Base-by-base conservation (phyloP, 2,113 vertebrate species). In the Psilopogon haemacephalus region DNA sequence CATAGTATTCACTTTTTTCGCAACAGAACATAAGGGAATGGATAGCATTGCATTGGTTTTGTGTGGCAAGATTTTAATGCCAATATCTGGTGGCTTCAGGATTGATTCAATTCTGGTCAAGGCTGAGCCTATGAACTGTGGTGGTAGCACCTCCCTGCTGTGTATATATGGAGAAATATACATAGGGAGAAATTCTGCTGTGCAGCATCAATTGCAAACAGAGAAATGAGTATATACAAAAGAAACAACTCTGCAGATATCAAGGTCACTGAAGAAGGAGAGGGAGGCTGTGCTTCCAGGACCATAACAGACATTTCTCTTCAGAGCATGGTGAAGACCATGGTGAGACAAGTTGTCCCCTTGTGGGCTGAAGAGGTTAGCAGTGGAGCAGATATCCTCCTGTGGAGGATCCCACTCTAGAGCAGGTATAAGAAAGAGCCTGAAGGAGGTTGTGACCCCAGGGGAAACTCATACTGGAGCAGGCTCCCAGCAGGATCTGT, bases 301-400 rank as follows among this genome's bases (percentile, higher is more conserved):
- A 4, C 2, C 2, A 4, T 11, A 15, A 10, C 7, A 12, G 55
- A 63, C 13, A 4, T 58, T 52, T 20, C 12, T 8, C 15, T 38
- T 6, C 9, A 63, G 27, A 35, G 32, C 3, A 0, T 8, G 24
- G 7, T 30, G 28, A 13, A 82, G 64, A 8, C 37, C n/a, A 15
- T 11, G 21, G 33, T 30, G 54, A 62, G 18, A 17, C 6, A 59
- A 27, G 28, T 42, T 32, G 58, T 82, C 11, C 4, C 5, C 9
- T 8, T 35, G 58, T 9, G 71, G 19, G 52, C 65, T 54, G 5
- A 3, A 28, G 63, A 21, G 28, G 17, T 32, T 28, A 11, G 4
- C 8, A 5, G 27, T 32, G 20, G 8, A 56, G 28, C 21, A 72
- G 21, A n/a, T 26, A 6, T 11, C 38, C 37, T 40, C 37, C 21